Conservation (phyloP, 2,113 vertebrate species). For the Forbesichthys papilliferus region DNA sequence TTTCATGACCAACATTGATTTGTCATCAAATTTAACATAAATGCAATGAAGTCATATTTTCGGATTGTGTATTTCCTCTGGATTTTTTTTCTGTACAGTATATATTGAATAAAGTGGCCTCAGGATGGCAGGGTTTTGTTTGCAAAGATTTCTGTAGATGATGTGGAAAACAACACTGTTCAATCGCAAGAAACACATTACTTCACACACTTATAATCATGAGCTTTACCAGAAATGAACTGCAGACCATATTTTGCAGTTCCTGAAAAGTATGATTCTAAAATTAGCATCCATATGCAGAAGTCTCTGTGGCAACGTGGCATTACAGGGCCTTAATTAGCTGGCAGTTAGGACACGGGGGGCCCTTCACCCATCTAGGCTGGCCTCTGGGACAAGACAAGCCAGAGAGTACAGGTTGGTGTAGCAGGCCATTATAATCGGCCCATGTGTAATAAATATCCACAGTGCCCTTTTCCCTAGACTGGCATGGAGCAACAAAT, state of each 20-base stretch:
- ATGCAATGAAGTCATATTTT: no score
- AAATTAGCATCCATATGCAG: conserved; percentile 60
- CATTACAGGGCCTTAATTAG: conserved; percentile 65
- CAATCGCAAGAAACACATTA: no score
- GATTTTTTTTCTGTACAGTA: no score
- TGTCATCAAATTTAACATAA: no score
- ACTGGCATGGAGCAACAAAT: not conserved
- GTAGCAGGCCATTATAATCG: conserved; percentile 38
- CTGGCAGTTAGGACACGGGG: conserved; percentile 47
- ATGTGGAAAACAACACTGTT: no score
- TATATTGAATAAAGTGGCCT: no score
- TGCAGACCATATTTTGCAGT: conserved; percentile 10
- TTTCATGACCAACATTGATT: no score
- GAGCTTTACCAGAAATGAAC: conserved; percentile 33
- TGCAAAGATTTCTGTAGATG: no score
- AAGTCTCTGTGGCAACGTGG: conserved; percentile 63
- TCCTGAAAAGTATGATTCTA: conserved; percentile 51
- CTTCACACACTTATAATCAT: not conserved
- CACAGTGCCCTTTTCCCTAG: conserved; percentile 12
- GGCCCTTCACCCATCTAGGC: conserved; percentile 44
- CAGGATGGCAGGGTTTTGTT: no score
- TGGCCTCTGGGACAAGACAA: conserved; percentile 32
- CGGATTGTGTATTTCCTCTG: no score
- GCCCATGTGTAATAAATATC: conserved; percentile 53
- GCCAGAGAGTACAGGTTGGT: conserved; percentile 8